Evolutionary conservation across 1,140 invertebrate genomes (phyloP).

Genomic region (Phymastichus coffea): DNA sequence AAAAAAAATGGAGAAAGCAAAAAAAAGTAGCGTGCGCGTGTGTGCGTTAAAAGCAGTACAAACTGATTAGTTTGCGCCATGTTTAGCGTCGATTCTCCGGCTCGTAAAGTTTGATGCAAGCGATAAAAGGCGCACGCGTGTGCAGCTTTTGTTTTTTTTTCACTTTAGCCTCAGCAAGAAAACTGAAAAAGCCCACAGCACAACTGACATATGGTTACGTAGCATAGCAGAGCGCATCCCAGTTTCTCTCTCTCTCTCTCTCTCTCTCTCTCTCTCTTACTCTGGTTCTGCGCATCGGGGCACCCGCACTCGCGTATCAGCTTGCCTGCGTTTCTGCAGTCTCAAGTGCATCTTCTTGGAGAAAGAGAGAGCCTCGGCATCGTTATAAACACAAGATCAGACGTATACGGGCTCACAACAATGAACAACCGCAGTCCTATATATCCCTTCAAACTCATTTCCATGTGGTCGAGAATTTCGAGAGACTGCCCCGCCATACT

Average conservation of each 20-base stretch:
- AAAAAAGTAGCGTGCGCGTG: neutral
- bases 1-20: neutral
- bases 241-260: no score
- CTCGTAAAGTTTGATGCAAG: slow-evolving; percentile 13
- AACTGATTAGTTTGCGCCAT: slow-evolving; percentile 19
- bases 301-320: slow-evolving; percentile 28
- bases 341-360: slow-evolving; percentile 10
- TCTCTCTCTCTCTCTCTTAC: no score
- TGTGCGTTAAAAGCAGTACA: slow-evolving; percentile 12
- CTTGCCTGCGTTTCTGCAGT: slow-evolving; percentile 17
- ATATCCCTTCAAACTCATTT: no score
- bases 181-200: neutral
- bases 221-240: no score
- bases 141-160: neutral
- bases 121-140: slow-evolving; percentile 2
- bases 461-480: no score
- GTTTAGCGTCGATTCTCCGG: slow-evolving; percentile 10
- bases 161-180: neutral
- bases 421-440: no score
- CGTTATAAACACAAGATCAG: slow-evolving; percentile 11
- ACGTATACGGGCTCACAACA: slow-evolving; percentile 25
- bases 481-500: no score
- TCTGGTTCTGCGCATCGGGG: slow-evolving; percentile 21
- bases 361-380: neutral
- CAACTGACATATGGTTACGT: neutral